Evolutionary conservation across 35 echinoderm and acorn worm species (phyloP).

Genomic region (Eucidaris tribuloides): DNA sequence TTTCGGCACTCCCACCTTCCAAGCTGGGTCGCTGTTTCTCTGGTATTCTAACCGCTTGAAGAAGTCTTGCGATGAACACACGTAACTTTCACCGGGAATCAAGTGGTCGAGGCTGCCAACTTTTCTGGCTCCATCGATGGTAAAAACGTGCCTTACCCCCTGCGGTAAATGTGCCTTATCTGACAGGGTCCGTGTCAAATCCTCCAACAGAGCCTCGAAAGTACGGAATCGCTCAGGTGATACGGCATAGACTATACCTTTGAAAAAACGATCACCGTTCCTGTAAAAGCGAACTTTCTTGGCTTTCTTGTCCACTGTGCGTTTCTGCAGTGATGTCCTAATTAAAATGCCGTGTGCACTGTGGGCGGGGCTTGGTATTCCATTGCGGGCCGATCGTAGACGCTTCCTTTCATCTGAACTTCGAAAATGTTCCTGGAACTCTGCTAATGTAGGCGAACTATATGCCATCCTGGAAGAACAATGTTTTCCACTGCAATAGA

Average conservation of each 20-base stretch:
- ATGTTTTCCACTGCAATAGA: too few relatives aligned
- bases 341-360: constrained; percentile 95
- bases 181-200: constrained; percentile 88
- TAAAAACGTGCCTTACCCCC: constrained; percentile 87
- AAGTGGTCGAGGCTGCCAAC: constrained; percentile 57
- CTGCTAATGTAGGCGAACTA: constrained; percentile 57
- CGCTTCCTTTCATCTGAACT: constrained; percentile 50
- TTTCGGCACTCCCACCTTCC: constrained; percentile 61
- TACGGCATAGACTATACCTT: constrained; percentile 91
- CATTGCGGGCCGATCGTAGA: constrained; percentile 43
- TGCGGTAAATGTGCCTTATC: constrained; percentile 94
- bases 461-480: constrained; percentile 49
- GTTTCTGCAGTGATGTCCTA: constrained; percentile 81
- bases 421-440: constrained; percentile 88
- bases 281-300: constrained; percentile 96
- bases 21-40: constrained; percentile 65
- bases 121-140: constrained; percentile 80
- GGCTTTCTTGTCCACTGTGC: constrained; percentile 67
- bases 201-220: constrained; percentile 87
- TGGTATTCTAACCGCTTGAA: constrained; percentile 94
- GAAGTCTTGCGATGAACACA: constrained; percentile 90
- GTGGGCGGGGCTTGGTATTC: constrained; percentile 90
- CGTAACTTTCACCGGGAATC: constrained; percentile 80
- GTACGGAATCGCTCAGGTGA: constrained; percentile 90
- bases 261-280: constrained; percentile 97